A percentile compares a stretch with the other conserved stretches of the same genome.
Conservation (phyloP, 2,888 invertebrate genomes). For the Tipula unca region DNA sequence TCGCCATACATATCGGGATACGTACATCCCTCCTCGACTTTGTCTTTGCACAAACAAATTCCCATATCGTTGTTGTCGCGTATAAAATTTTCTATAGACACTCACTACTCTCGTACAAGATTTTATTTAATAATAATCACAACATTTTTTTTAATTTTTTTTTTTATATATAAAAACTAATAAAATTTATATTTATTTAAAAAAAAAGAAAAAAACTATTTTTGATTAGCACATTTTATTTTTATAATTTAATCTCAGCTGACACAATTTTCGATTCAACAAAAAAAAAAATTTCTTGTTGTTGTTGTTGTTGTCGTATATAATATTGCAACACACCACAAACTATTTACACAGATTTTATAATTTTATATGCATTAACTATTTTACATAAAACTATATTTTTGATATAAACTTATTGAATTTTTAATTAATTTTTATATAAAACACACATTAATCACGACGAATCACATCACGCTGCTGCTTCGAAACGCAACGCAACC, state of each 20-base stretch:
- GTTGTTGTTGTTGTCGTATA: neutral
- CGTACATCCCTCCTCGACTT: constrained; percentile 39
- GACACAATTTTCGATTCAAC: neutral
- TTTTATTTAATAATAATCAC: neutral
- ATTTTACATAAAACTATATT: neutral
- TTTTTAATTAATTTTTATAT: neutral
- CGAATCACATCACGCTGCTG: neutral
- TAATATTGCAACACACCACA: neutral
- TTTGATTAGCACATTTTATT: neutral
- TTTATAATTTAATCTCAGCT: neutral
- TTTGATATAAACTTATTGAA: neutral
- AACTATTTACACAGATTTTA: neutral
- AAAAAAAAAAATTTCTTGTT: neutral
- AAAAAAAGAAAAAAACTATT: neutral
- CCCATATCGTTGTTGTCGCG: constrained; percentile 49
- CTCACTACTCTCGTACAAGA: neutral
- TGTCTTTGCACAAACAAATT: constrained; percentile 65
- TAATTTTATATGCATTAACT: neutral
- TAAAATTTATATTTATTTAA: neutral
- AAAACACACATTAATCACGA: neutral
- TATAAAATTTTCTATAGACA: constrained; percentile 9
- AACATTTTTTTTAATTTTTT: neutral
- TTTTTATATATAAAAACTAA: neutral
- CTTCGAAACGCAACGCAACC: neutral
- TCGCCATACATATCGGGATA: constrained; percentile 8